phyloP scores from a whole-genome alignment of 2,113 vertebrate species.

The Okapia johnstoni region DNA sequence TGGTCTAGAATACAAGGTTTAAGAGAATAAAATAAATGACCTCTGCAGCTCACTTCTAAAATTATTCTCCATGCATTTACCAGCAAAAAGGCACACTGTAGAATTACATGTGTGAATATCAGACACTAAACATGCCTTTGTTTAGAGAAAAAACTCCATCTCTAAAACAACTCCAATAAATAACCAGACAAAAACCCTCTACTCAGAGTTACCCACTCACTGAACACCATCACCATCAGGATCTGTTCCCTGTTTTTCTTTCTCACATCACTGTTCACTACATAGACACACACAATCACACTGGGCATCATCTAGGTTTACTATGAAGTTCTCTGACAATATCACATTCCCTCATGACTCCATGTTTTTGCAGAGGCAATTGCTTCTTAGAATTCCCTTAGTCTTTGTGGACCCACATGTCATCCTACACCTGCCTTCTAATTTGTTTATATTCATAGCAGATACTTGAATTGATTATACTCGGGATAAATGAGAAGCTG shows the following conservation, averaged over 20 bases:
- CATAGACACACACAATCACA: too few relatives aligned
- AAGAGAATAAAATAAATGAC: neutral
- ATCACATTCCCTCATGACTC: neutral
- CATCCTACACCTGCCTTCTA: neutral
- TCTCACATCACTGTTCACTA: neutral
- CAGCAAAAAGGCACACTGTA: neutral
- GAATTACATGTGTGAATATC: neutral
- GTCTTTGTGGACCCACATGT: neutral
- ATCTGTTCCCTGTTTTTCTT: neutral
- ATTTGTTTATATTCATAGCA: slow-evolving; percentile 31
- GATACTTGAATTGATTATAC: neutral
- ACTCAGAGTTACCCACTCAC: neutral
- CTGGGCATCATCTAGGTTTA: neutral
- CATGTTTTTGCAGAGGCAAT: neutral
- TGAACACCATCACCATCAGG: neutral
- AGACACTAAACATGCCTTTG: neutral
- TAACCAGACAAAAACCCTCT: neutral
- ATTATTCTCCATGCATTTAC: neutral
- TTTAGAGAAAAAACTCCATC: neutral
- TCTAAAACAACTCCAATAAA: neutral
- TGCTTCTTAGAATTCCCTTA: neutral
- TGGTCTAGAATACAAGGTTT: neutral
- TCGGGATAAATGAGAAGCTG: neutral
- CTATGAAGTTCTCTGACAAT: neutral
- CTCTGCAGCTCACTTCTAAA: neutral